Percentiles rank a stretch among this genome's conserved stretches.
Evolutionary conservation across 2,113 vertebrate species (phyloP).

Genomic region (Mus spicilegus): DNA sequence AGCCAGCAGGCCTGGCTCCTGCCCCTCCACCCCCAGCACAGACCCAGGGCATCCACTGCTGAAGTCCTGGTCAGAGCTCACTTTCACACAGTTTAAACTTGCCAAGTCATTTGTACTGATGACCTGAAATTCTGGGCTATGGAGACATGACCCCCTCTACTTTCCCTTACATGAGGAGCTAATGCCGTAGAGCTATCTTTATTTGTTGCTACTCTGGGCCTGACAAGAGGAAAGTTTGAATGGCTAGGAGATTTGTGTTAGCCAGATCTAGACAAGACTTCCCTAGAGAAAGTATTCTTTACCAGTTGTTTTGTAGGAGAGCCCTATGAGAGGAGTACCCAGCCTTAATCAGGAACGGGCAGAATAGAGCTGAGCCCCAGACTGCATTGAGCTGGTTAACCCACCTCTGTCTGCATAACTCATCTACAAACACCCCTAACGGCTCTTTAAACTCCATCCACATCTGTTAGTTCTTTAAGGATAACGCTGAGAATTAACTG

Average conservation of each 20-base stretch:
- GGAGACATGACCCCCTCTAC: background rate
- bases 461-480: slow-evolving; percentile 72
- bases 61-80: background rate
- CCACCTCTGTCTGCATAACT: background rate
- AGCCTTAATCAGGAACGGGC: background rate
- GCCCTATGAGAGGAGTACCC: background rate
- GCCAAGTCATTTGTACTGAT: background rate
- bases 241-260: background rate
- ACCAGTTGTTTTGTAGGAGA: background rate
- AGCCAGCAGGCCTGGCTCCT: background rate
- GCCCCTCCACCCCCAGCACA: background rate
- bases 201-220: background rate
- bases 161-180: background rate
- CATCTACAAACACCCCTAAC: background rate
- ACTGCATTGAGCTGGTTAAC: background rate
- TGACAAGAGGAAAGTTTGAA: background rate
- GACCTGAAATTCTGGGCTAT: background rate
- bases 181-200: background rate
- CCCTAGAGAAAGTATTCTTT: background rate
- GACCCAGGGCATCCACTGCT: background rate
- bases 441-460: slow-evolving; percentile 9
- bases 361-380: background rate
- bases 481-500: slow-evolving; percentile 62
- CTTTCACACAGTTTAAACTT: background rate
- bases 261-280: too few species aligned